Base-by-base conservation (phyloP, 2,113 vertebrate species). In the Pogonocichla stellata region DNA sequence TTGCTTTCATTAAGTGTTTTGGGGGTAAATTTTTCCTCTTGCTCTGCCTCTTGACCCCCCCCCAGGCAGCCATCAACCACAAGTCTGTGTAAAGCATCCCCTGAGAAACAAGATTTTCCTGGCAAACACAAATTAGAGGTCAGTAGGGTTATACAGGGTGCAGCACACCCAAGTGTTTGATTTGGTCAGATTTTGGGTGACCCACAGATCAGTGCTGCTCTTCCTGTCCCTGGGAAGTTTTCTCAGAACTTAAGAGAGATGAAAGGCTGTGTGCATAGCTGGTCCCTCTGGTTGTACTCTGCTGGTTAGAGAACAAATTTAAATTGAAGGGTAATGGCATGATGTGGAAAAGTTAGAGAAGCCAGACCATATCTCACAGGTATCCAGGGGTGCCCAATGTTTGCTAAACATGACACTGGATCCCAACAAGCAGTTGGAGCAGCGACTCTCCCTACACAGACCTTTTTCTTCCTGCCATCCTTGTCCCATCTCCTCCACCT, bases 391-490 rank as follows among this genome's bases (percentile, higher is more conserved):
- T 25, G 48, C 22, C 43, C 45, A 8, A 1, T 3, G 2, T 70
- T 62, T 78, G 64, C 34, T 47, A 33, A 80, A 42, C 13, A n/a
- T 20, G 48, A 48, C 3, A 4, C 19, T 29, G 26, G 10, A 43
- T 53, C 34, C 31, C 3, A 2, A 47, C 43, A 60, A 56, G 53
- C 23, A 4, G 13, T 26, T 0, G 0, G 33, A 72, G 61, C 33
- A 64, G 28, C 0, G 0, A 23, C 4, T 14, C 3, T 53, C 8
- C 19, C 18, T 19, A 15, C 31, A 31, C 4, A 65, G 48, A 77
- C 3, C 24, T 36, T 60, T 40, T 40, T 73, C 38, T 54, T 78
- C 38, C 31, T 4, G 1, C 13, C 2, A 0, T 48, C 19, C 28
- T 70, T 31, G 6, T 15, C 25, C 10, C 25, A 57, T 54, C 16